These are phyloP conservation scores for Aegypius monachus DNA, from an alignment of 2,113 vertebrate species.

Conservation along the genomic window DNA sequence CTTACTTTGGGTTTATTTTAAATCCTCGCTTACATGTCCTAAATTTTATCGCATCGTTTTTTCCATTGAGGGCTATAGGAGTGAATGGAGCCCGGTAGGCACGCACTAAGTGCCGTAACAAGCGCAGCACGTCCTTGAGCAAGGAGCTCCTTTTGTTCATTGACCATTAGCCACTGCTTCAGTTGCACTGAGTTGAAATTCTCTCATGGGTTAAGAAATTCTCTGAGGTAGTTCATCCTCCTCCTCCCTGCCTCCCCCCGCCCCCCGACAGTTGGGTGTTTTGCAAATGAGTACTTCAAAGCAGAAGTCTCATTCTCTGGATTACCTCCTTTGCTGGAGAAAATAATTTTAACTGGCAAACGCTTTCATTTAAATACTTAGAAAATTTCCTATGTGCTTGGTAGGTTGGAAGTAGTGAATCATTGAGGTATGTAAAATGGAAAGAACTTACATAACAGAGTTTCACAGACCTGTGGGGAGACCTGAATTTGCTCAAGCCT, in stretches of 20 bases:
- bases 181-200: background rate
- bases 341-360: background rate
- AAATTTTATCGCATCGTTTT: background rate
- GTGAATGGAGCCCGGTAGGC: background rate
- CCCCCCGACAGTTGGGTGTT: background rate
- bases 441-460: background rate
- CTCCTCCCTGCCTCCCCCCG: no score
- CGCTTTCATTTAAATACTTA: background rate
- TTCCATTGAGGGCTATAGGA: background rate
- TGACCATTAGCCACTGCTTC: background rate
- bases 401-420: background rate
- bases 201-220: background rate
- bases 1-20: background rate
- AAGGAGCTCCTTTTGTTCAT: background rate
- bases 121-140: background rate
- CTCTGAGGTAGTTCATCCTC: background rate
- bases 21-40: background rate
- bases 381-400: background rate
- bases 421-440: background rate
- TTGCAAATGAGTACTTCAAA: background rate
- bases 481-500: background rate
- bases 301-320: conserved; percentile 2
- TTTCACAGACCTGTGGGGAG: background rate
- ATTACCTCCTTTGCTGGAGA: background rate
- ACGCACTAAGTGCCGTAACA: accelerated